Evolutionary conservation across 1,140 invertebrate species (phyloP), one percentile per base, ranked within the genome.

Genomic region (Eumeta japonica): DNA sequence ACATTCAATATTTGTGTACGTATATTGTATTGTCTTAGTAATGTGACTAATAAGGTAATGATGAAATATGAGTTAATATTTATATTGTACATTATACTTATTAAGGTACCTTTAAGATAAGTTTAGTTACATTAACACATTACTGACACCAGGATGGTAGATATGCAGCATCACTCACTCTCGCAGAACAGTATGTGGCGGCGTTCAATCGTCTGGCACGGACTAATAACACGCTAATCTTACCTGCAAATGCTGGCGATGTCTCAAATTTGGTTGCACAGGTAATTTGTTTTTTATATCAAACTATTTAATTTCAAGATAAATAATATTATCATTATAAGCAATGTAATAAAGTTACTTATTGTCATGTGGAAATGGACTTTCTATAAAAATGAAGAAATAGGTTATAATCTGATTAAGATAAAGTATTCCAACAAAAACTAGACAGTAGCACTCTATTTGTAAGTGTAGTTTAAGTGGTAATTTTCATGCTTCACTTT

Each of bases 151-250:
- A 85, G 75, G 79, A 85, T 45, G 92, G 90, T 28, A 81, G 83
- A 45, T 85, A 92, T 77, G 96, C 96, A 2, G 96, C 94, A 10
- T 86, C 90, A 1, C 76, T 98, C n/a, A 86, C 83, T 16, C 78
- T 98, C 40, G 96, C 96, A 1, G 94, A 98, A 58, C 91, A 97
- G 55, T 99, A 99, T 65, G 90, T 99, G 24, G 67, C 80, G 16
- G 95, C 95, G 10, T 98, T 98, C 71, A 81, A 90, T 55, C 89
- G 96, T 55, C 65, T 99, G 35, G 96, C 96, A 0, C 90, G 93
- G 68, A 87, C 86, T 18, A 92, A 87, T 50, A 99, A 98, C 67
- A 99, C 96, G 0, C 68, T 99, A 14, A 91, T 99, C 46, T 65
- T 99, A 28, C 95, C 97, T 1, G 81, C 87, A 3, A 95, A 98